A percentile compares a stretch with the other conserved stretches of the same genome.
Conservation (phyloP, 2,888 invertebrate species). For the Nyleta sp. region DNA sequence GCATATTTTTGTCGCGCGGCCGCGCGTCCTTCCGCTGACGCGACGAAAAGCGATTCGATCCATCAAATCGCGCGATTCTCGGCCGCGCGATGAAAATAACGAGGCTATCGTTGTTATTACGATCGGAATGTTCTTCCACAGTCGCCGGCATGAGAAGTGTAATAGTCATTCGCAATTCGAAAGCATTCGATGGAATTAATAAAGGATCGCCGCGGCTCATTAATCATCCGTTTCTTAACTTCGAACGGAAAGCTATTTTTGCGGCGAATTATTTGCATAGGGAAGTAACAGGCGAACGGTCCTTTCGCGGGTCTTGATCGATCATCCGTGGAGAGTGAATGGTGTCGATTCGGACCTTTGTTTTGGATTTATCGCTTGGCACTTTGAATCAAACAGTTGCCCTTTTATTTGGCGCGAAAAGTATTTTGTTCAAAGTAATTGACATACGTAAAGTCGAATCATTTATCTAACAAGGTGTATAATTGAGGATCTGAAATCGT, state of each 20-base stretch:
- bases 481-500: too few species aligned
- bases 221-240: conserved; percentile 24
- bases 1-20: conserved; percentile 40
- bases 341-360: too few species aligned
- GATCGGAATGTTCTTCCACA: conserved; percentile 62
- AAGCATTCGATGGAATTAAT: conserved; percentile 43
- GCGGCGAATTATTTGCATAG: conserved; percentile 11
- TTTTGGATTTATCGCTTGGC: too few species aligned
- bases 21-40: conserved; percentile 2
- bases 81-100: conserved; percentile 44
- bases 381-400: too few species aligned
- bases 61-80: conserved; percentile 28
- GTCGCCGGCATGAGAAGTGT: conserved; percentile 4
- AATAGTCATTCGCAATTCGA: conserved; percentile 37
- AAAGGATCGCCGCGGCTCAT: neutral
- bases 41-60: conserved; percentile 1
- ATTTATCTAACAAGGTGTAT: too few species aligned
- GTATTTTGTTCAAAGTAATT: too few species aligned
- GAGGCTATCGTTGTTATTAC: conserved; percentile 37
- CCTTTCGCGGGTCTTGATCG: conserved; percentile 3
- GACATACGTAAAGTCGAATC: too few species aligned
- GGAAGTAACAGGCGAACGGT: neutral
- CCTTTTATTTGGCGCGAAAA: too few species aligned
- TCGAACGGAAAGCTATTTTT: conserved; percentile 22
- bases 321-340: neutral